A percentile compares a stretch with the other conserved stretches of the same genome.
Conservation (phyloP, 2,888 invertebrate genomes). For the Lottia gigantea region DNA sequence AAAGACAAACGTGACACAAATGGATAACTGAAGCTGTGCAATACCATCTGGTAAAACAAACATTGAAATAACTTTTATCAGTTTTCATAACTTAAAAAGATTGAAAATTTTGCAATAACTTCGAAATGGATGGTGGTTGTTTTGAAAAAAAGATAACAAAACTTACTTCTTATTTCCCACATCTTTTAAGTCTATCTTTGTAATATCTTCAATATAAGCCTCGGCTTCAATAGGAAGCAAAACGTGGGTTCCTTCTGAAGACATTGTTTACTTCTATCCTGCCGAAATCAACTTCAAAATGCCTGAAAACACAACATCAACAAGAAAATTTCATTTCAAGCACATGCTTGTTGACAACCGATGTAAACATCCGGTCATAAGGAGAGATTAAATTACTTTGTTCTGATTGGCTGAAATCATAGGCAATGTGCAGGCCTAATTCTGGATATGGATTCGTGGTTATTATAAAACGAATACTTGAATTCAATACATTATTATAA, state of each 20-base stretch:
- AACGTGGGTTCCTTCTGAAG: slow-evolving; percentile 43
- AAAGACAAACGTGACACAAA: not conserved
- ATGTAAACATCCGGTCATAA: not conserved
- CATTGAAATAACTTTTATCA: too few species aligned
- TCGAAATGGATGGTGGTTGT: too few species aligned
- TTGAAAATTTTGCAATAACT: too few species aligned
- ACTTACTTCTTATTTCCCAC: slow-evolving; percentile 76
- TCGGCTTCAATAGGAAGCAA: slow-evolving; percentile 75
- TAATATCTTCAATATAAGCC: slow-evolving; percentile 79
- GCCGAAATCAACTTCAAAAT: not conserved
- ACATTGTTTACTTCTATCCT: slow-evolving; percentile 22
- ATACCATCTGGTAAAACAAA: too few species aligned
- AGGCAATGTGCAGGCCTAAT: not conserved
- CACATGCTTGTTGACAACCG: slow-evolving; percentile 1
- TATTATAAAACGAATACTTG: too few species aligned
- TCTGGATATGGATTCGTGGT: not conserved
- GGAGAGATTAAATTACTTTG: not conserved
- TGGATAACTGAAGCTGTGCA: not conserved
- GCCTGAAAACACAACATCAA: not conserved
- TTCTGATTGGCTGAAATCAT: not conserved
- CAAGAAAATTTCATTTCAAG: not conserved
- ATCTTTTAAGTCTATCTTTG: slow-evolving; percentile 75
- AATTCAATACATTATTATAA: too few species aligned
- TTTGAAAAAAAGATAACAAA: slow-evolving; percentile 2
- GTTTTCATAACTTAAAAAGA: too few species aligned